These are phyloP conservation scores for Picus viridis DNA, from an alignment of 2,797 vertebrate species.

Conservation along the genomic window DNA sequence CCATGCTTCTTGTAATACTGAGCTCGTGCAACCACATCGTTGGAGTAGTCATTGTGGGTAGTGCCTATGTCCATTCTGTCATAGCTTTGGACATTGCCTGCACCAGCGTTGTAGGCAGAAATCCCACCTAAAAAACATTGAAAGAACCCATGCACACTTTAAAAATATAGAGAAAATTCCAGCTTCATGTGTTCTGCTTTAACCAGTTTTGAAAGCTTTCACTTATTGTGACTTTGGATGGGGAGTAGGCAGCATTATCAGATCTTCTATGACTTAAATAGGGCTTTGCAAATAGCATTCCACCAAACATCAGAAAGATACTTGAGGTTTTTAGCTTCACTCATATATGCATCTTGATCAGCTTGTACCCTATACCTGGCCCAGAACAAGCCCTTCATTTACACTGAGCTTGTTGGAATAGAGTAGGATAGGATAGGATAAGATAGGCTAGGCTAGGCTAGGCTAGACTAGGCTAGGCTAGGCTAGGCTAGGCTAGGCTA, in stretches of 20 bases:
- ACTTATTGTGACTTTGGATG: background rate
- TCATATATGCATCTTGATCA: background rate
- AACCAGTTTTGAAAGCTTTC: background rate
- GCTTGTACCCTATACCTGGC: background rate
- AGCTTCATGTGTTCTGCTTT: background rate
- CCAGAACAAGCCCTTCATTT: background rate
- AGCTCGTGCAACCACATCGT: conserved; percentile 60
- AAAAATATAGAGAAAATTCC: background rate
- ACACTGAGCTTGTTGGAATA: background rate
- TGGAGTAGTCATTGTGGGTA: conserved; percentile 48
- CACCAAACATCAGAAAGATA: background rate
- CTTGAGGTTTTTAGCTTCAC: background rate
- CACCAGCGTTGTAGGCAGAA: conserved; percentile 47
- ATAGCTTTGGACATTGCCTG: background rate
- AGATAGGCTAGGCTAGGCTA: background rate
- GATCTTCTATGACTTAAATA: background rate
- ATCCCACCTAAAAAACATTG: conserved; percentile 67
- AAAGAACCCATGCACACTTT: background rate
- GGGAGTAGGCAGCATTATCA: fast-evolving
- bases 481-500: background rate
- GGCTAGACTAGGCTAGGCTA: no score
- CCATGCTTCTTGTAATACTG: conserved; percentile 51
- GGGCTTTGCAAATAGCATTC: background rate
- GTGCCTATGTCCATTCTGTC: conserved; percentile 19
- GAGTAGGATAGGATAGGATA: no score